Percentiles rank a stretch among this genome's conserved stretches.
Evolutionary conservation across 2,113 vertebrate species (phyloP).

Genomic region (Ceuthmochares aereus): DNA sequence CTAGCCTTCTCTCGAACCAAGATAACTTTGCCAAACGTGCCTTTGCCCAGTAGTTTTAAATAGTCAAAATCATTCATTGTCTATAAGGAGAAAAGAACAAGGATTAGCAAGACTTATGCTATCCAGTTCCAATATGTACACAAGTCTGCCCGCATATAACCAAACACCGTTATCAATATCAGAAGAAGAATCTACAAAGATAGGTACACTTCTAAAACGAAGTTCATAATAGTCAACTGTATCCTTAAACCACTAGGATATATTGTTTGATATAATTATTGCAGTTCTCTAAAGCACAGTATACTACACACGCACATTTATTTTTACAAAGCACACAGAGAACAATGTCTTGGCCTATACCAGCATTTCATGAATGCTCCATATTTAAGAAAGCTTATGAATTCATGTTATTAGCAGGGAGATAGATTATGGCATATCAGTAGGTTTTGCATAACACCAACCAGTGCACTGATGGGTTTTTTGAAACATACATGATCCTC

Average conservation of each 20-base stretch:
- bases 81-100: constrained; percentile 73
- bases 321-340: neutral
- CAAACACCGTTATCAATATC: neutral
- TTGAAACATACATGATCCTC: neutral
- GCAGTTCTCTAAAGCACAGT: neutral
- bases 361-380: neutral
- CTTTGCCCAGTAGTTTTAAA: constrained; percentile 97
- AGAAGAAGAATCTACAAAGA: neutral
- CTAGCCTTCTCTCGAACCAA: constrained; percentile 97
- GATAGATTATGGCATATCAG: neutral
- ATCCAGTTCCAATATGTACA: neutral
- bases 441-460: neutral
- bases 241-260: neutral
- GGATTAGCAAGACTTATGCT: neutral
- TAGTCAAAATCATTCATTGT: constrained; percentile 99
- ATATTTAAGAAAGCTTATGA: neutral
- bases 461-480: neutral
- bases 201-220: neutral
- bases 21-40: constrained; percentile 98
- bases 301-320: neutral
- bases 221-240: neutral
- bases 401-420: neutral
- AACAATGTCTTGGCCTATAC: neutral
- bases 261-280: neutral
- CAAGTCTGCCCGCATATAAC: neutral